Conservation (phyloP, 2,797 vertebrate species). For the Myotis vivesi region DNA sequence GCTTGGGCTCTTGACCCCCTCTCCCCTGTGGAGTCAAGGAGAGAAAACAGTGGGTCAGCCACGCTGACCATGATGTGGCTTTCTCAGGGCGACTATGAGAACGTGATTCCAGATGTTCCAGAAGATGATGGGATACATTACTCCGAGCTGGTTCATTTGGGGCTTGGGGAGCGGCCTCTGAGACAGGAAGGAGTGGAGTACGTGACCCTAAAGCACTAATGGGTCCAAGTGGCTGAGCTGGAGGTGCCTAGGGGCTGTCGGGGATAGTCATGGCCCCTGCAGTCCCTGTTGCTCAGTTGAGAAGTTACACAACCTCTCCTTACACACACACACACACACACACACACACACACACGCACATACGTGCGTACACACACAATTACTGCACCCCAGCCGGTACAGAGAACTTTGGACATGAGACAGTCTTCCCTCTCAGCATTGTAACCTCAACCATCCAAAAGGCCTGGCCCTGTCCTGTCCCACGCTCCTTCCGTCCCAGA, state of each 20-base stretch:
- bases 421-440: background rate
- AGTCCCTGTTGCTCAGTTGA: background rate
- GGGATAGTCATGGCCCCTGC: background rate
- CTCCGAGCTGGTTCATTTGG: conserved; percentile 72
- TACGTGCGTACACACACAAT: accelerated
- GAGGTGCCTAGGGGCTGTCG: background rate
- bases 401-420: background rate
- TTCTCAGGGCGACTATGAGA: conserved; percentile 74
- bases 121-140: conserved; percentile 73
- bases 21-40: background rate
- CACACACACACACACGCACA: background rate
- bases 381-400: background rate
- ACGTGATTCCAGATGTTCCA: background rate
- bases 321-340: too few species aligned
- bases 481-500: background rate
- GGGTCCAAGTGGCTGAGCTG: accelerated
- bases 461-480: background rate
- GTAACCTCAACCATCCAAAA: background rate
- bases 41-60: background rate
- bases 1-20: background rate
- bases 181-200: conserved; percentile 64
- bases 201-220: conserved; percentile 66
- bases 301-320: background rate
- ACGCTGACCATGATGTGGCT: background rate
- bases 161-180: background rate